Conservation (phyloP, 2,113 vertebrate species). For the Cottus gobio region DNA sequence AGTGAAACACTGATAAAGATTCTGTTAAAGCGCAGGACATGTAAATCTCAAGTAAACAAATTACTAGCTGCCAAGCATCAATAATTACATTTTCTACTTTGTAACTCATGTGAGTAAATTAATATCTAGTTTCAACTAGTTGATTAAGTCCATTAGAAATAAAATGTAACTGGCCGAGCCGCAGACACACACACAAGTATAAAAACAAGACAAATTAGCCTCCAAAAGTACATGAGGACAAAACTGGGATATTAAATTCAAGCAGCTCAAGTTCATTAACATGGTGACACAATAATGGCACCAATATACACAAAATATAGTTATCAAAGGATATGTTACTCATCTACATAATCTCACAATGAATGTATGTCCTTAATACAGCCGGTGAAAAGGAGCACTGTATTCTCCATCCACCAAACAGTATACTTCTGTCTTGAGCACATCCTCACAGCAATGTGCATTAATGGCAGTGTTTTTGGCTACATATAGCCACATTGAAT, state of each 20-base stretch:
- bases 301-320: constrained; percentile 28
- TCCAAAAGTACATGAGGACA: constrained; percentile 22
- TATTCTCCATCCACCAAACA: constrained; percentile 1
- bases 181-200: constrained; percentile 5
- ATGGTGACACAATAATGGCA: constrained; percentile 4
- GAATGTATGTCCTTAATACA: constrained; percentile 37
- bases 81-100: constrained; percentile 40
- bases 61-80: constrained; percentile 63
- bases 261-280: constrained; percentile 47
- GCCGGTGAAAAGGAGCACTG: constrained; percentile 9
- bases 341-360: constrained; percentile 53
- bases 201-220: constrained; percentile 21
- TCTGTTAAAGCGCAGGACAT: constrained; percentile 31
- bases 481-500: not conserved
- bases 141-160: constrained; percentile 50
- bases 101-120: constrained; percentile 26
- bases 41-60: constrained; percentile 23
- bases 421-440: not conserved
- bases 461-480: constrained; percentile 8
- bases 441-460: not conserved
- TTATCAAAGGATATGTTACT: constrained; percentile 1
- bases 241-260: constrained; percentile 21
- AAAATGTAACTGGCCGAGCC: constrained; percentile 45
- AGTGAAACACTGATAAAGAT: constrained; percentile 21
- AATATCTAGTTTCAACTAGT: constrained; percentile 51